A percentile compares a stretch with the other conserved stretches of the same genome.
Conservation (phyloP, 1,140 invertebrate genomes). For the Contarinia nasturtii region DNA sequence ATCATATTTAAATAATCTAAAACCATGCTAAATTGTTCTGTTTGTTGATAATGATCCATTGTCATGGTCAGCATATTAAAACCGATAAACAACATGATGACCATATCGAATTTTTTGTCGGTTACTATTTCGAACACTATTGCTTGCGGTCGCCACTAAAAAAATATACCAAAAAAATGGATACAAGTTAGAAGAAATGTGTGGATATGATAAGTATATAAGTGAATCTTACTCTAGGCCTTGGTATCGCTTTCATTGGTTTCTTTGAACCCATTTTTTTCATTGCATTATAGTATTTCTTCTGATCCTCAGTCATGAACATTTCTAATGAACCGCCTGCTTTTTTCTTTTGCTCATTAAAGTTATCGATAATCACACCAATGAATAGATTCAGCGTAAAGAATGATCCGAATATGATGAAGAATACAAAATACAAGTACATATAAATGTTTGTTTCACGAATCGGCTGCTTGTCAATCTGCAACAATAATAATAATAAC, state of each 20-base stretch:
- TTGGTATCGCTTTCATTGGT: conserved; percentile 91
- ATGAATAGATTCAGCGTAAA: conserved; percentile 96
- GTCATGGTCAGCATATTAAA: conserved; percentile 99
- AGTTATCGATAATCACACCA: conserved; percentile 96
- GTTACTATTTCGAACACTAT: conserved; percentile 94
- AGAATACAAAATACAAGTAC: conserved; percentile 96
- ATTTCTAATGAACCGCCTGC: conserved; percentile 94
- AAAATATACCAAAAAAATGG: conserved; percentile 13
- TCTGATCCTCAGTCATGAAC: conserved; percentile 99
- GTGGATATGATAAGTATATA: neutral
- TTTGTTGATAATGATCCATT: conserved; percentile 85
- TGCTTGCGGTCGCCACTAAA: conserved; percentile 85
- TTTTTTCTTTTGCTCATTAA: conserved; percentile 99
- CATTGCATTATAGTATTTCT: conserved; percentile 99
- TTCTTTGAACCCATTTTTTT: conserved; percentile 98
- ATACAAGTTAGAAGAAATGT: neutral
- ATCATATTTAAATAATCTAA: conserved; percentile 86
- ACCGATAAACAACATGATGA: conserved; percentile 97
- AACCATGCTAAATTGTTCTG: conserved; percentile 58
- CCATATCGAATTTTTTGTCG: conserved; percentile 98
- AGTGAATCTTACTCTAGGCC: conserved; percentile 59
- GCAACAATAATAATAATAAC: conserved; percentile 9
- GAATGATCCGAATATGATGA: conserved; percentile 94
- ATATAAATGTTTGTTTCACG: conserved; percentile 89
- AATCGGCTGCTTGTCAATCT: conserved; percentile 78